Evolutionary conservation across 1,140 invertebrate species (phyloP).

Genomic region (Vollenhovia emeryi): DNA sequence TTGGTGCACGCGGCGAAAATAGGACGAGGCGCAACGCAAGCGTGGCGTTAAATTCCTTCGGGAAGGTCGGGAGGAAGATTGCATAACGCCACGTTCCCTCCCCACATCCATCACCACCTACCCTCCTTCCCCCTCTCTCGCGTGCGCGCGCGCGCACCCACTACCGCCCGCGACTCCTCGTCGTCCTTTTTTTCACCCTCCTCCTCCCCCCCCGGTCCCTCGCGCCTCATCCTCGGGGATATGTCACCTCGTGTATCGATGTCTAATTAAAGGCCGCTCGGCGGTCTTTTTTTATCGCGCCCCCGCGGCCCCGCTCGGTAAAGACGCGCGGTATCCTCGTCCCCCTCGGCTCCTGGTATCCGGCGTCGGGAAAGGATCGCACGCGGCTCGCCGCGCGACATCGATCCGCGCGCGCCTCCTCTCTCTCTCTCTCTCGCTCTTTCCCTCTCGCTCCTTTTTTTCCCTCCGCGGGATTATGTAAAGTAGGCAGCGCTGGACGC

Average conservation of each 20-base stretch:
- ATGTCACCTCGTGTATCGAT: conserved; percentile 56
- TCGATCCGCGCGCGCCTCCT: conserved; percentile 29
- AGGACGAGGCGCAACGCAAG: conserved; percentile 28
- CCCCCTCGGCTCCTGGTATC: conserved; percentile 11
- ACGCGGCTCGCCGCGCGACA: conserved; percentile 16
- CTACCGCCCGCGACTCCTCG: not conserved
- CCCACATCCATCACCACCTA: conserved; percentile 28
- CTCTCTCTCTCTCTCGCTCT: not conserved
- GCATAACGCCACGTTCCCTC: conserved; percentile 75
- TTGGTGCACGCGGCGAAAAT: conserved; percentile 29
- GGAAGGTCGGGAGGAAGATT: conserved; percentile 76
- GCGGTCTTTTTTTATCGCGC: conserved; percentile 38
- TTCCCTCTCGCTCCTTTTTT: not conserved
- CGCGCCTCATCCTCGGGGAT: not conserved
- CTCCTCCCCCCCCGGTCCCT: not conserved
- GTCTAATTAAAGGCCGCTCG: conserved; percentile 39
- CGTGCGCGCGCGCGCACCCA: not conserved
- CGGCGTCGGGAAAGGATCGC: conserved; percentile 19
- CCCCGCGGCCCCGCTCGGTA: not conserved
- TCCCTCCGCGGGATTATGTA: conserved; percentile 24
- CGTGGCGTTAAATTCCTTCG: conserved; percentile 71
- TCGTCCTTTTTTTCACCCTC: conserved; percentile 22
- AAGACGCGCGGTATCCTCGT: not conserved
- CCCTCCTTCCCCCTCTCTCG: not conserved
- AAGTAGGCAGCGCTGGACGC: conserved; percentile 37